Evolutionary conservation across 2,113 vertebrate species (phyloP).

Genomic region (Phyllostomus hastatus): DNA sequence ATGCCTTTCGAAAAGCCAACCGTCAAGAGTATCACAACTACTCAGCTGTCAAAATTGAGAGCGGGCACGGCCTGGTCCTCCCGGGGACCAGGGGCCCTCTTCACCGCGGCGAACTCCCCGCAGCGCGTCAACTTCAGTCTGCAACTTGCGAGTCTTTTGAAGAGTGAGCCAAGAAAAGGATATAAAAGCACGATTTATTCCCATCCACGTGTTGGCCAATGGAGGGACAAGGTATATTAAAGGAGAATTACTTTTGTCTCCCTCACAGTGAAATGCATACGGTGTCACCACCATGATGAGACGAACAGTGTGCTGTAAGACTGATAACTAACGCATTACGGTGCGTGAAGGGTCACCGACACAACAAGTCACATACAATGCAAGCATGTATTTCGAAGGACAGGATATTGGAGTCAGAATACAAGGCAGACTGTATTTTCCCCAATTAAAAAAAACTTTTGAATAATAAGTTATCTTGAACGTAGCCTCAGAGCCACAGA

Average conservation of each 20-base stretch:
- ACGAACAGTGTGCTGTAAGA: conserved; percentile 2
- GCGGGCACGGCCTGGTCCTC: not conserved
- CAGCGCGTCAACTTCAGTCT: not conserved
- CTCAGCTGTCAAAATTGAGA: not conserved
- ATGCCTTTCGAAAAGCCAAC: not conserved
- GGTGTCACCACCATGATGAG: not conserved
- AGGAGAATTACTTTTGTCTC: not conserved
- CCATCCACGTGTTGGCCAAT: not conserved
- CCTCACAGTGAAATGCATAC: not conserved
- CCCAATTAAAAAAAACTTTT: not conserved
- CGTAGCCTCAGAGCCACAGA: not conserved
- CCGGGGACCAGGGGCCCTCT: not conserved
- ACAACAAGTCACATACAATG: not conserved
- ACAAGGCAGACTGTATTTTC: not conserved
- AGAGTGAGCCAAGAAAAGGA: conserved; percentile 27
- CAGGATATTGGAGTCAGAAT: not conserved
- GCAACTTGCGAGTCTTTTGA: not conserved
- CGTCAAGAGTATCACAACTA: not conserved
- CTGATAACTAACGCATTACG: not conserved
- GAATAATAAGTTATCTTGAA: conserved; percentile 10
- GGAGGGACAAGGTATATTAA: not conserved
- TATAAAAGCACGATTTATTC: not conserved
- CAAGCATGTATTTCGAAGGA: not conserved
- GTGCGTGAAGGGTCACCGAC: not conserved
- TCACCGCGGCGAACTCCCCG: not conserved